Evolutionary conservation across 2,113 vertebrate genomes (phyloP).

Genomic region (Notarius quadriscutis): DNA sequence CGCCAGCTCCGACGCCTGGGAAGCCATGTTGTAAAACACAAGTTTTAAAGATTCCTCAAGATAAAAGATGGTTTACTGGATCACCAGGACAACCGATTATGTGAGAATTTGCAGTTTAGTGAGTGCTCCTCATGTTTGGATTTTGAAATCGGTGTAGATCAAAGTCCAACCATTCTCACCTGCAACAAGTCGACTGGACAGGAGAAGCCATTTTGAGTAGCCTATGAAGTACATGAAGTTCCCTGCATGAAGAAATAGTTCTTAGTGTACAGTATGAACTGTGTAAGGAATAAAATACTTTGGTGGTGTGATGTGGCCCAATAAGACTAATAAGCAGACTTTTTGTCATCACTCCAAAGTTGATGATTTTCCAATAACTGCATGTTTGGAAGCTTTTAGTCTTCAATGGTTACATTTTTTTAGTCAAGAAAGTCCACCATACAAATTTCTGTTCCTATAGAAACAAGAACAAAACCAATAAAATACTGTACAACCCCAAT

Average conservation of each 20-base stretch:
- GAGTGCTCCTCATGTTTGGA: not conserved
- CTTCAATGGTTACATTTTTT: not conserved
- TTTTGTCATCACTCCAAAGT: not conserved
- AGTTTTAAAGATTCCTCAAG: not conserved
- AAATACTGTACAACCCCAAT: not conserved
- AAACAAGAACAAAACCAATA: not conserved
- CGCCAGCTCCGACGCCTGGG: constrained; percentile 78
- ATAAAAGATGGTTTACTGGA: not conserved
- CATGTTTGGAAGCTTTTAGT: not conserved
- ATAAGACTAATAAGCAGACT: too few species aligned
- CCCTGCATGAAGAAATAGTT: constrained; percentile 62
- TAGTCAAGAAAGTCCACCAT: not conserved
- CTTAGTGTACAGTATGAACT: not conserved
- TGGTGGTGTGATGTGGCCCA: not conserved
- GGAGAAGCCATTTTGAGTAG: constrained; percentile 80
- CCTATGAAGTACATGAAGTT: constrained; percentile 85
- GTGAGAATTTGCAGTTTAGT: not conserved
- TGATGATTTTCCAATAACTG: not conserved
- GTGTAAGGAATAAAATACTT: not conserved
- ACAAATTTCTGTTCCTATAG: not conserved
- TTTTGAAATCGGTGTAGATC: not conserved
- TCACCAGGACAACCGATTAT: not conserved
- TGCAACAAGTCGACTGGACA: constrained; percentile 80
- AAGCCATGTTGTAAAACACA: not conserved
- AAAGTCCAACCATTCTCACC: constrained; percentile 61